These are phyloP conservation scores for Barypeithes pellucidus DNA, from an alignment of 2,888 invertebrate species.

Conservation along the genomic window DNA sequence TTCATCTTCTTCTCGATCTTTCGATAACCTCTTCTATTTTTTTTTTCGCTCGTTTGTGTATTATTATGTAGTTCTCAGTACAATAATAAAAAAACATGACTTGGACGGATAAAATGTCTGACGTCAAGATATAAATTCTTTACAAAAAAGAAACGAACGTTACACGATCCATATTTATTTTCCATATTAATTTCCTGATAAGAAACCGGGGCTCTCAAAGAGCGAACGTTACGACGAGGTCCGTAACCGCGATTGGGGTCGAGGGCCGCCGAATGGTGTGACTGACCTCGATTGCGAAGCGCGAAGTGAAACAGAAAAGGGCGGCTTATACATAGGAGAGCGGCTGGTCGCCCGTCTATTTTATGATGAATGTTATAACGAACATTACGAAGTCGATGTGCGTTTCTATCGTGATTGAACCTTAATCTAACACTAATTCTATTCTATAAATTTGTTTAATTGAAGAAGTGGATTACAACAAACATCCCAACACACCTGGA, in stretches of 20 bases:
- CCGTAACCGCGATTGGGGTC: slow-evolving; percentile 46
- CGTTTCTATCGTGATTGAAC: no score
- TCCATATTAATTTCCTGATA: slow-evolving; percentile 16
- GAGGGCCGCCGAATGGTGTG: slow-evolving; percentile 46
- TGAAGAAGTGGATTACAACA: no score
- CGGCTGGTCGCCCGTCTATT: background rate
- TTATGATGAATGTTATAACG: no score
- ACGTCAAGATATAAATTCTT: slow-evolving; percentile 4
- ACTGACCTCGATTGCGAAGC: slow-evolving; percentile 49
- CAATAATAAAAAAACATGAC: background rate
- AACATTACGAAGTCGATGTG: no score
- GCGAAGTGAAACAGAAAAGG: slow-evolving; percentile 26
- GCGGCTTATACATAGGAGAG: slow-evolving; percentile 10
- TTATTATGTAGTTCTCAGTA: no score
- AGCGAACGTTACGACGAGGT: slow-evolving; percentile 22
- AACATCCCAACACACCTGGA: no score
- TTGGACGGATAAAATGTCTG: background rate
- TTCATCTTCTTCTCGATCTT: no score
- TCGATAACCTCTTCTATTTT: no score
- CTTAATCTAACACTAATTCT: no score
- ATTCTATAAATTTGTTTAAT: no score
- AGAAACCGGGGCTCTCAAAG: background rate
- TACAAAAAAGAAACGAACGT: slow-evolving; percentile 4
- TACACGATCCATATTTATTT: slow-evolving; percentile 19
- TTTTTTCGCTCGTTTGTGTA: no score